Conservation (phyloP, 2,888 invertebrate genomes). For the Caenorhabditis uteleia region DNA sequence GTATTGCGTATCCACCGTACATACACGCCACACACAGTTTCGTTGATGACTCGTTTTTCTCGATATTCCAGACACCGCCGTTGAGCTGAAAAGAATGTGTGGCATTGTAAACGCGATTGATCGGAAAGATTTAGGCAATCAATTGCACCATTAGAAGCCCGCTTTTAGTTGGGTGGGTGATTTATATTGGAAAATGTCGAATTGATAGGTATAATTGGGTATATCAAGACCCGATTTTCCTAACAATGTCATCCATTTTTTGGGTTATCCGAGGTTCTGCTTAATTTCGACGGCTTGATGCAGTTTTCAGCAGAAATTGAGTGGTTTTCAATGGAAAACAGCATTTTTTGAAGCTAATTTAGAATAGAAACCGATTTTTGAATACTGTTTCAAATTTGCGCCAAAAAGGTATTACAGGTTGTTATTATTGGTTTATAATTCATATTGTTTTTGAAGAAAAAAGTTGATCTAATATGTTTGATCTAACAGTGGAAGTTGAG, state of each 20-base stretch:
- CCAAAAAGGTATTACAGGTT: too few species aligned
- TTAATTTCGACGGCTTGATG: too few species aligned
- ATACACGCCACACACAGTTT: constrained; percentile 36
- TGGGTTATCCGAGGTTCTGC: too few species aligned
- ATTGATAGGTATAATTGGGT: not conserved
- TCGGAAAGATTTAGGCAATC: not conserved
- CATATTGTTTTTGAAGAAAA: too few species aligned
- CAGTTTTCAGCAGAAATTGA: too few species aligned
- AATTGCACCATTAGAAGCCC: constrained; percentile 3
- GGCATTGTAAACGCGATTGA: constrained; percentile 1
- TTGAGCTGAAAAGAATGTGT: constrained; percentile 30
- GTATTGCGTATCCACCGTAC: constrained; percentile 45
- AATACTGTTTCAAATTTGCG: too few species aligned
- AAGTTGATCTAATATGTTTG: too few species aligned
- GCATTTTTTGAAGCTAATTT: too few species aligned
- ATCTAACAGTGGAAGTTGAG: too few species aligned
- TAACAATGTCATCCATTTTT: not conserved
- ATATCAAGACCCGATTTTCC: not conserved
- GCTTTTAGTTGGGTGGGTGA: not conserved
- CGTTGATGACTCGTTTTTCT: constrained; percentile 1
- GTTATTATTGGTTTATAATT: too few species aligned
- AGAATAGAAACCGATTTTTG: too few species aligned
- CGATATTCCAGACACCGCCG: constrained; percentile 52
- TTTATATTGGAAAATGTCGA: constrained; percentile 6
- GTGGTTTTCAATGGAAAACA: too few species aligned